Base-by-base conservation (phyloP, 1,140 invertebrate species). In the Goniozus legneri region DNA sequence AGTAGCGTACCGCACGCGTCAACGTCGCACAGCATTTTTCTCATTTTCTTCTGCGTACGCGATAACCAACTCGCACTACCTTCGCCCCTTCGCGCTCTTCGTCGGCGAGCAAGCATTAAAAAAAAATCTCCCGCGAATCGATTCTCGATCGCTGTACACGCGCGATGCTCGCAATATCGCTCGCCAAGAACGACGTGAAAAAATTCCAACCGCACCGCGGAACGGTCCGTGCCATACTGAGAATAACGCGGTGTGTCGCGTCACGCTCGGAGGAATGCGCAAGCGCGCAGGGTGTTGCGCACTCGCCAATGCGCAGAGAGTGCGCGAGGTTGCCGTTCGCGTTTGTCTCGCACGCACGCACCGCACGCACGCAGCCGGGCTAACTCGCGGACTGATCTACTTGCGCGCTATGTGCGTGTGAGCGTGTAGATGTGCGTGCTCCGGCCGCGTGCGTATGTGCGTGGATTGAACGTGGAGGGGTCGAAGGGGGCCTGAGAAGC, bases 191-290 rank as follows among this genome's bases (percentile, higher is more conserved):
- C n/a, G n/a, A n/a, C 37, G 24, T 27, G 24, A 27, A 4, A 27
- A 27, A n/a, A n/a, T n/a, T n/a, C n/a, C 53, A 32, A 57, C 62
- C 57, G 38, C 33, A 44, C 51, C 22, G 45, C 50, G 38, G 47
- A 50, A 58, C 56, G 59, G 62, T 40, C 57, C 56, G 60, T 53
- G 56, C 59, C 61, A 64, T 59, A 73, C 72, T 73, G 71, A 72
- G 64, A 62, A 55, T 57, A 66, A 69, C 56, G 54, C 51, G 48
- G 53, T 49, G 44, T 56, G 48, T 54, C 47, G 62, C 60, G 59
- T 56, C 62, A 64, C 56, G 50, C 56, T 62, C 51, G 50, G 57
- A 44, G 54, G 19, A 49, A 33, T 47, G 60, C 58, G 55, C 58
- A 60, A 44, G 55, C 56, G 56, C 52, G 42, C n/a, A n/a, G n/a